Conservation (phyloP, 2,888 invertebrate species). For the Gari tellinella region DNA sequence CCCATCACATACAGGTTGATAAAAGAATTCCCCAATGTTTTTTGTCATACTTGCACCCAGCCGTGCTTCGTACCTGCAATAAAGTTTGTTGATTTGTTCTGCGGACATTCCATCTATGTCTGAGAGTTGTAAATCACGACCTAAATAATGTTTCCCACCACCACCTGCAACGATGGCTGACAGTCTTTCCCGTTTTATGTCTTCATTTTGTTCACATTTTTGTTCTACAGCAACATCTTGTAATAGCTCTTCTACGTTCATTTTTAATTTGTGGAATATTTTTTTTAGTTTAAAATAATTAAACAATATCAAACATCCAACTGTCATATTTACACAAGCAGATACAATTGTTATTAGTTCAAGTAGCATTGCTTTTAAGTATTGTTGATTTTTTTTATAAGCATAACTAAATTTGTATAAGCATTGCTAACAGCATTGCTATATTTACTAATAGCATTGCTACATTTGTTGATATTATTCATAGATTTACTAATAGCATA, state of each 20-base stretch:
- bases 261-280: slow-evolving; percentile 32
- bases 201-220: slow-evolving; percentile 20
- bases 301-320: slow-evolving; percentile 37
- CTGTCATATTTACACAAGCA: slow-evolving; percentile 28
- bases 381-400: slow-evolving; percentile 11
- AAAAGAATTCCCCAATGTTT: slow-evolving; percentile 41
- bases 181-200: slow-evolving; percentile 42
- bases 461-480: slow-evolving; percentile 2
- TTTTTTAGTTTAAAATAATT: slow-evolving; percentile 41
- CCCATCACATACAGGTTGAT: slow-evolving; percentile 45
- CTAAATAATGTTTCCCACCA: slow-evolving; percentile 38
- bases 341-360: slow-evolving; percentile 34
- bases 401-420: slow-evolving; percentile 21
- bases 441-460: slow-evolving; percentile 18
- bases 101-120: slow-evolving; percentile 38
- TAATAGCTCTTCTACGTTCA: slow-evolving; percentile 41
- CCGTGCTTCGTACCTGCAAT: slow-evolving; percentile 44
- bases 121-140: slow-evolving; percentile 30
- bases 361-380: slow-evolving; percentile 22
- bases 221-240: slow-evolving; percentile 14
- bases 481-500: slow-evolving; percentile 16
- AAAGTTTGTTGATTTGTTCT: slow-evolving; percentile 42
- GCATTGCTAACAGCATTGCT: slow-evolving; percentile 14
- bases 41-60: slow-evolving; percentile 47
- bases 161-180: slow-evolving; percentile 49